Conservation (phyloP, 2,113 vertebrate genomes). For the Elephantulus edwardii region DNA sequence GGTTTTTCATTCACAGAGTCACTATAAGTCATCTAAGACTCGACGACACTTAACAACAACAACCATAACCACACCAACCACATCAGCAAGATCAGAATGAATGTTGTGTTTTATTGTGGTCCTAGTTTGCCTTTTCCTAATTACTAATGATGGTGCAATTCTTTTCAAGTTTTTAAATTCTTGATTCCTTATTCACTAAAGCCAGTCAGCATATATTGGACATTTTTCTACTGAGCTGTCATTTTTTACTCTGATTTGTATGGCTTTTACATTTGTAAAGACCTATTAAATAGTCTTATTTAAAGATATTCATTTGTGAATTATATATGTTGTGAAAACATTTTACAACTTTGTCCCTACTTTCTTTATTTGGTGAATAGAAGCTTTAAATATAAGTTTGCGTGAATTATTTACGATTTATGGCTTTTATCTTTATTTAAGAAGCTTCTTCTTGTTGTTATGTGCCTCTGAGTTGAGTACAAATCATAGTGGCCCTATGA, state of each 20-base stretch:
- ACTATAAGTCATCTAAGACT: too few species aligned
- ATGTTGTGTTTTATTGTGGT: not conserved
- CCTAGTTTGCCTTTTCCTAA: not conserved
- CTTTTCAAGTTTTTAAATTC: not conserved
- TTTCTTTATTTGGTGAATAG: not conserved
- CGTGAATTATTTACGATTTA: slow-evolving; percentile 31
- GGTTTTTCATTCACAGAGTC: too few species aligned
- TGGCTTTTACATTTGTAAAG: too few species aligned
- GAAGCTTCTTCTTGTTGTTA: not conserved
- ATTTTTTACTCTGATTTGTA: not conserved
- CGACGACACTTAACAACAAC: too few species aligned
- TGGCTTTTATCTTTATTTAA: slow-evolving; percentile 34
- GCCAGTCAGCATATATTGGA: not conserved
- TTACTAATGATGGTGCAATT: not conserved
- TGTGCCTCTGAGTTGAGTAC: too few species aligned
- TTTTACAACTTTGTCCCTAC: not conserved
- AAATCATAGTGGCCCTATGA: too few species aligned
- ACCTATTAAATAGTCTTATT: too few species aligned
- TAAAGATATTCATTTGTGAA: not conserved
- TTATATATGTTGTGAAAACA: not conserved
- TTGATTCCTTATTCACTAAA: not conserved
- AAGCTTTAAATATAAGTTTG: slow-evolving; percentile 38
- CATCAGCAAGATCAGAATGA: too few species aligned
- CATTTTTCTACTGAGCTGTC: not conserved
- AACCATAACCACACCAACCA: too few species aligned